A percentile compares a stretch with the other conserved stretches of the same genome.
Evolutionary conservation across 2,797 vertebrate genomes (phyloP).

Genomic region (Hipposideros larvatus): DNA sequence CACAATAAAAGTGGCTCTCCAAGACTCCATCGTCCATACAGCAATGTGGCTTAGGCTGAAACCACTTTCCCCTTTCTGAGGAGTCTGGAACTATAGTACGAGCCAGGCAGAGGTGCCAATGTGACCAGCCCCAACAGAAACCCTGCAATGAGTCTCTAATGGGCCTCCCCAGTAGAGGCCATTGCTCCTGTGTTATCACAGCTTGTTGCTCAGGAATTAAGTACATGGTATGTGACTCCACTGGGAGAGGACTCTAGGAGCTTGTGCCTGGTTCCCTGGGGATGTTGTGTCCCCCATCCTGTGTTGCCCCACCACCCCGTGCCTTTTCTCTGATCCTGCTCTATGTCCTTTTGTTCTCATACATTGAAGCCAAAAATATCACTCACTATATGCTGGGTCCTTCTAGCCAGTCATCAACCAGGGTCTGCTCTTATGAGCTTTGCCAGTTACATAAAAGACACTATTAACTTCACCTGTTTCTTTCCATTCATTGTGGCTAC

Average conservation of each 20-base stretch:
- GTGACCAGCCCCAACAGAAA: not conserved
- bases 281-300: too few relatives aligned
- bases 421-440: not conserved
- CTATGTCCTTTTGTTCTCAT: not conserved
- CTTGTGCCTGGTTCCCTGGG: not conserved
- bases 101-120: not conserved
- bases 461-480: not conserved
- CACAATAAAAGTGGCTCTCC: accelerated
- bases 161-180: not conserved
- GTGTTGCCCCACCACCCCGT: accelerated
- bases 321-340: not conserved
- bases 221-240: not conserved
- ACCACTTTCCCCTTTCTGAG: not conserved
- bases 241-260: not conserved
- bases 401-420: not conserved
- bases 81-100: not conserved
- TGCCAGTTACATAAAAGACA: not conserved
- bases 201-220: not conserved
- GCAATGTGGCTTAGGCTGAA: accelerated
- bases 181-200: accelerated
- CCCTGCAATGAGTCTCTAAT: not conserved
- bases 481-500: not conserved
- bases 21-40: accelerated
- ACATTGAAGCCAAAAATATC: not conserved
- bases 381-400: accelerated